A percentile compares a stretch with the other conserved stretches of the same genome.
Conservation (phyloP, 2,113 vertebrate species). For the Tylochromis polylepis region DNA sequence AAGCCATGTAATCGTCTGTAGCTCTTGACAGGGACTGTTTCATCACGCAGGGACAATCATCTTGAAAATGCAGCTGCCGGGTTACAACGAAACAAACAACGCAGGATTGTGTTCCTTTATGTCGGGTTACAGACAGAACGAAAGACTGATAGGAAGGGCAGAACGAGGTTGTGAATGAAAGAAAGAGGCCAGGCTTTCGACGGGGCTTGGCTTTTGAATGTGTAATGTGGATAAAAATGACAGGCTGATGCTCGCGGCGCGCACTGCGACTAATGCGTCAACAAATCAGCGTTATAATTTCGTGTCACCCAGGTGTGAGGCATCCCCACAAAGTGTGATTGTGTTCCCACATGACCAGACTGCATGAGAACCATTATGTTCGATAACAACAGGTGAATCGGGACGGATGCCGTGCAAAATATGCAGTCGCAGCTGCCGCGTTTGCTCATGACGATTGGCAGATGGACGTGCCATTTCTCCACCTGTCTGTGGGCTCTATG, state of each 20-base stretch:
- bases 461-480: neutral
- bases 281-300: neutral
- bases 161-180: neutral
- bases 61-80: constrained; percentile 32
- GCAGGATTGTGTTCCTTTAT: constrained; percentile 11
- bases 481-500: neutral
- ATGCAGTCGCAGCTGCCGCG: constrained; percentile 6
- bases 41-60: constrained; percentile 50
- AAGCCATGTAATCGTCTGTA: constrained; percentile 36
- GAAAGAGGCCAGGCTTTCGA: neutral
- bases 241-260: neutral
- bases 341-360: neutral
- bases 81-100: constrained; percentile 38
- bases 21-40: constrained; percentile 44
- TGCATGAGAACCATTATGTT: neutral
- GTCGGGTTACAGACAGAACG: neutral
- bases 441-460: neutral
- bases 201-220: neutral
- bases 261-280: neutral
- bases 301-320: constrained; percentile 5
- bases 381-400: neutral
- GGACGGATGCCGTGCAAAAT: neutral
- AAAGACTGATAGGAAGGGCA: neutral
- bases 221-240: neutral
- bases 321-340: neutral